Base-by-base conservation (phyloP, 2,113 vertebrate species). In the Nothobranchius kuhntae region DNA sequence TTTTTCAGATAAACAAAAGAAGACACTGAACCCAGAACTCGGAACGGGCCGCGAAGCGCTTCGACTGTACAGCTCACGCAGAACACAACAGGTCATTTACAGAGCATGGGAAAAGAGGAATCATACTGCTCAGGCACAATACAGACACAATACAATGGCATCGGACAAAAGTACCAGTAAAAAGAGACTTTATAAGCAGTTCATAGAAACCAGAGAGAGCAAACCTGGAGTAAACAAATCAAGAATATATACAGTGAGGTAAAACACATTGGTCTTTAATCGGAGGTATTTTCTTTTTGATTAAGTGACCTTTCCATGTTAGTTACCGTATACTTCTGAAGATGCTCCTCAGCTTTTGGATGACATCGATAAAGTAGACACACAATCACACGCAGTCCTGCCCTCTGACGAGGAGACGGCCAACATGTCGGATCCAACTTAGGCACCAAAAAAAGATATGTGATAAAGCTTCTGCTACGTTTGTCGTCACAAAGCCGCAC, bases 231-330 rank as follows among this genome's bases (percentile, higher is more conserved):
- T 90, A 91, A 92, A 92, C 88, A 91, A 89, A 91, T 81, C 60
- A 65, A 84, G 61, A 80, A 84, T 89, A 89, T 92, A 87, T 92
- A 93, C 91, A 93, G 73, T 93, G 92, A 94, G 93, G 93, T 94
- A 93, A 93, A 92, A 93, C 86, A 91, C 89, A 92, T 92, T 92
- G 92, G 91, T 93, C 92, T 92, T 91, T 73, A 74, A 86, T 86
- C 88, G 85, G 93, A 93, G 92, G 92, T 92, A 91, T 92, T 87
- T 91, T 89, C 83, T 82, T 89, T 89, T 90, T 61, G 48, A 87
- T 81, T 88, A 80, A 79, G 82, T 90, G 78, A 88, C 84, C 75
- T 85, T 91, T 86, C 86, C 45, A 86, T 74, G 81, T 77, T 87
- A 84, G 70, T 87, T 65, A 57, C 71, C 44, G 45, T 53, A 78